phyloP scores from a whole-genome alignment of 2,113 vertebrate species.

The Corythaeola cristata region DNA sequence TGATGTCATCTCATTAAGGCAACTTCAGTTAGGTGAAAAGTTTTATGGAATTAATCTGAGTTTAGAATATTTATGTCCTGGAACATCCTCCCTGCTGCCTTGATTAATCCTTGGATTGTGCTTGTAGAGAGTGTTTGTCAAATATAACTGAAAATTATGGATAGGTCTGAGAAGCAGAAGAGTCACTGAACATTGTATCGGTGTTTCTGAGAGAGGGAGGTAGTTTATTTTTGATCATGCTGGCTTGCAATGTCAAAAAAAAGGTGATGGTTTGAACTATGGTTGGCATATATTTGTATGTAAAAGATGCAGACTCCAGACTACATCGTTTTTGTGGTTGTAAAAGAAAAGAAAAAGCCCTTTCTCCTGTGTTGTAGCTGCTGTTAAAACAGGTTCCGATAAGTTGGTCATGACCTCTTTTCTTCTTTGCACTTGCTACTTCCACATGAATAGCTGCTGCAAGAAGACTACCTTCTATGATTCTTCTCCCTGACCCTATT shows the following conservation, averaged over 20 bases:
- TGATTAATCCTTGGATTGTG: background rate
- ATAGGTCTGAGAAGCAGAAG: background rate
- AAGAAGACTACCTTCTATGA: background rate
- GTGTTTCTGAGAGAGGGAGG: background rate
- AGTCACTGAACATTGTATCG: background rate
- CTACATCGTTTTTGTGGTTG: background rate
- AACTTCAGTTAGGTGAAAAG: background rate
- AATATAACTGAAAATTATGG: background rate
- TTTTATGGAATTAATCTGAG: background rate
- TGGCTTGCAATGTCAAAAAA: background rate
- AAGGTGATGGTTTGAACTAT: background rate
- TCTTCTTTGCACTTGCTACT: background rate
- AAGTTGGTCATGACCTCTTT: constrained; percentile 2
- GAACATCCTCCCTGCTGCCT: background rate
- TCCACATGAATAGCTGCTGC: constrained; percentile 9
- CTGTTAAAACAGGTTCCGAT: background rate
- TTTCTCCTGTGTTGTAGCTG: background rate
- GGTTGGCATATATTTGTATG: background rate
- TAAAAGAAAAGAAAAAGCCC: background rate
- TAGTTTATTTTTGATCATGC: background rate
- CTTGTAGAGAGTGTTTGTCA: background rate
- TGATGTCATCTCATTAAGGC: background rate
- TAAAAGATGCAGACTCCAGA: background rate
- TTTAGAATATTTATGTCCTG: background rate
- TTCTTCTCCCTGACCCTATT: background rate